phyloP scores from a whole-genome alignment of 23 tunicate species.

The Diplosoma virens region DNA sequence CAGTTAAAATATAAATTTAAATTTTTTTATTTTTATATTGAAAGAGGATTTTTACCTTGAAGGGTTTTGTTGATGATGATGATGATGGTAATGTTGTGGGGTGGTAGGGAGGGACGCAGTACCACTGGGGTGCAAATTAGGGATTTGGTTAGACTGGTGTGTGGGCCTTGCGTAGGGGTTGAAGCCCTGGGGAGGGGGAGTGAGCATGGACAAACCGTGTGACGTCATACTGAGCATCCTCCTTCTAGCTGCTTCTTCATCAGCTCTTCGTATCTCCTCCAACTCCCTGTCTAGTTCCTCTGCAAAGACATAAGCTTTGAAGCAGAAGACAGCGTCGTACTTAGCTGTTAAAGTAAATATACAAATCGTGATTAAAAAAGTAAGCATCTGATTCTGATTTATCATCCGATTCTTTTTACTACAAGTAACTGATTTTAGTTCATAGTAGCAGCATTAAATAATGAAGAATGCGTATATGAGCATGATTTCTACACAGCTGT shows the following conservation, averaged over 20 bases:
- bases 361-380: no score
- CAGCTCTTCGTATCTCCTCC: conserved; percentile 84
- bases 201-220: conserved; percentile 65
- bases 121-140: conserved; percentile 51
- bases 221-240: conserved; percentile 71
- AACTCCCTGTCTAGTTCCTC: conserved; percentile 90
- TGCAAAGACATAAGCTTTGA: conserved; percentile 28
- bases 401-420: no score
- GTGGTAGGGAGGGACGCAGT: conserved; percentile 71
- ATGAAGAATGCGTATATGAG: no score
- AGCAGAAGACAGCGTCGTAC: no score
- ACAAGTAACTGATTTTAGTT: no score
- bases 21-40: no score
- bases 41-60: neutral
- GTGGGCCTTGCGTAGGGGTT: conserved; percentile 33
- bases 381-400: no score
- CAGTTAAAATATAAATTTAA: no score
- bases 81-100: conserved; percentile 51
- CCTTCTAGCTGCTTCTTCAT: conserved; percentile 85
- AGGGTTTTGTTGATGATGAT: conserved; percentile 23
- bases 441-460: no score
- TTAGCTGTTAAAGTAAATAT: no score
- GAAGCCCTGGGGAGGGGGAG: conserved; percentile 31
- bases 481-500: no score
- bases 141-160: neutral